Conservation (phyloP, 2,113 vertebrate species). For the Centropristis striata region DNA sequence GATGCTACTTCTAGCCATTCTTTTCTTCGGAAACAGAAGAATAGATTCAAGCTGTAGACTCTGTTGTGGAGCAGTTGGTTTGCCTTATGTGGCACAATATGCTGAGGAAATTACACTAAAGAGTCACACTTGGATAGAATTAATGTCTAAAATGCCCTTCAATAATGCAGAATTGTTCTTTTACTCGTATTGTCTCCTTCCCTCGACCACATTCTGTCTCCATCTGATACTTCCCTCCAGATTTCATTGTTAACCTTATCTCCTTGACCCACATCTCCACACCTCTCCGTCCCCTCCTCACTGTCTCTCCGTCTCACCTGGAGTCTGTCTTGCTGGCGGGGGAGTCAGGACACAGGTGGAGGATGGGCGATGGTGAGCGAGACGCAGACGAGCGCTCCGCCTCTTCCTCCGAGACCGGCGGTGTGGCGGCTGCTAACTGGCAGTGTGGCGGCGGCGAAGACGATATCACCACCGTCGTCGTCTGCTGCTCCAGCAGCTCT, state of each 20-base stretch:
- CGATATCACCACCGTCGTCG: not conserved
- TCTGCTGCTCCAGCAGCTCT: slow-evolving; percentile 29
- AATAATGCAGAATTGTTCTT: not conserved
- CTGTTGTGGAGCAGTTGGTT: not conserved
- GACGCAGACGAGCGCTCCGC: slow-evolving; percentile 67
- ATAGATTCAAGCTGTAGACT: not conserved
- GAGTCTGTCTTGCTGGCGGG: slow-evolving; percentile 87
- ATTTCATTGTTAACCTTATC: slow-evolving; percentile 7
- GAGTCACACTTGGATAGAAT: not conserved
- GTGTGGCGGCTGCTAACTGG: slow-evolving; percentile 50
- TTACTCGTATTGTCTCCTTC: not conserved
- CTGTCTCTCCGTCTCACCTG: slow-evolving; percentile 84
- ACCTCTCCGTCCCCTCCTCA: too few relatives aligned
- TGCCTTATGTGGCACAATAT: not conserved
- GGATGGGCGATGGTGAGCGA: slow-evolving; percentile 75
- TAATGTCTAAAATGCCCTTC: not conserved
- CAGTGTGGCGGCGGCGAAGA: slow-evolving; percentile 34
- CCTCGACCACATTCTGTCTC: not conserved
- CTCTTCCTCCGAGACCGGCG: slow-evolving; percentile 73
- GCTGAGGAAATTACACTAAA: not conserved
- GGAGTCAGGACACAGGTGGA: slow-evolving; percentile 87
- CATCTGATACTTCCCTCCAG: not conserved
- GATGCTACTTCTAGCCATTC: not conserved
- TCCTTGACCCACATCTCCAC: not conserved
- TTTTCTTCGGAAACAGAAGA: not conserved